A percentile compares a stretch with the other conserved stretches of the same genome.
These are phyloP conservation scores for Macrophya annulata DNA, from an alignment of 2,888 invertebrate species.

Conservation along the genomic window DNA sequence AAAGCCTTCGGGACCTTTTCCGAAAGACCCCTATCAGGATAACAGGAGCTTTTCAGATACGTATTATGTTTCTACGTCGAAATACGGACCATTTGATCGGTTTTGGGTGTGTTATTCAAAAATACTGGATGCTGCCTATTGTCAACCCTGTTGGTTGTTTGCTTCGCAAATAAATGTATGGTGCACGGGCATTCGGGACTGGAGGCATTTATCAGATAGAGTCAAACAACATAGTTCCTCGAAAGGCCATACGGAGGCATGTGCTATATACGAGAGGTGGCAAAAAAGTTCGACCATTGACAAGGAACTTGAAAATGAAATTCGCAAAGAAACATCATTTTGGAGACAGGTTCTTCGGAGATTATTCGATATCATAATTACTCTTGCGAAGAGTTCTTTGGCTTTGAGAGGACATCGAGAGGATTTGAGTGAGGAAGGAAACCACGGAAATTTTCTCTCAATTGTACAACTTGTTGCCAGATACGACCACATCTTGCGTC, in stretches of 20 bases:
- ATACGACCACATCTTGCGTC: slow-evolving; percentile 65
- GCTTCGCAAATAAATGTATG: slow-evolving; percentile 57
- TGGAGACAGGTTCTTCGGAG: slow-evolving; percentile 60
- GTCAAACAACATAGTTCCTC: slow-evolving; percentile 59
- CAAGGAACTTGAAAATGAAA: slow-evolving; percentile 59
- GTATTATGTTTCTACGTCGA: slow-evolving; percentile 61
- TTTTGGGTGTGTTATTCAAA: slow-evolving; percentile 64
- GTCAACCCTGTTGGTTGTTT: slow-evolving; percentile 63
- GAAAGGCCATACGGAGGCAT: slow-evolving; percentile 59
- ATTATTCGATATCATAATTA: slow-evolving; percentile 61
- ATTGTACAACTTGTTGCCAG: slow-evolving; percentile 64
- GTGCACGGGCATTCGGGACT: slow-evolving; percentile 60
- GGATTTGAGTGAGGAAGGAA: slow-evolving; percentile 59
- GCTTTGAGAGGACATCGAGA: slow-evolving; percentile 63
- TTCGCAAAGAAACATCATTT: slow-evolving; percentile 59
- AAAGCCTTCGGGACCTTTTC: slow-evolving; percentile 57
- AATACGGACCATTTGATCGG: slow-evolving; percentile 62
- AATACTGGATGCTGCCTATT: slow-evolving; percentile 63
- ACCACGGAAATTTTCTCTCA: slow-evolving; percentile 66
- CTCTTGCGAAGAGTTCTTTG: slow-evolving; percentile 60
- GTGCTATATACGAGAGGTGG: slow-evolving; percentile 63
- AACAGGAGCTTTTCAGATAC: slow-evolving; percentile 61
- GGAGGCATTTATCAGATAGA: slow-evolving; percentile 64
- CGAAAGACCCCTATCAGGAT: slow-evolving; percentile 26
- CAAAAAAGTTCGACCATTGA: slow-evolving; percentile 60